Percentiles rank a stretch among this genome's conserved stretches.
phyloP scores from a whole-genome alignment of 2,113 vertebrate species.

The human (Homo sapiens) region DNA sequence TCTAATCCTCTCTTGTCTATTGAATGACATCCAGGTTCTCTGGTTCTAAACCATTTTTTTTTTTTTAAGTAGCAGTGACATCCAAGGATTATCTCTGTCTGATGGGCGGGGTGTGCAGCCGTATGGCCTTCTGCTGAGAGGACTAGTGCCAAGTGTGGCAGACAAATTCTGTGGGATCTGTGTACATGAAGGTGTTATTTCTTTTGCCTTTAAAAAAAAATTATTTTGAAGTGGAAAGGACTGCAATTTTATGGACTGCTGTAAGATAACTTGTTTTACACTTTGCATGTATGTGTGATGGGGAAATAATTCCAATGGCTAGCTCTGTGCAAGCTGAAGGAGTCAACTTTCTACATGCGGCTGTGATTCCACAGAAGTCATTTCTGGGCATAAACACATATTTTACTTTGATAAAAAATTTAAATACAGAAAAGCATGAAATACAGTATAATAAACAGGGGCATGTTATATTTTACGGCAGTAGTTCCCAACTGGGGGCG shows the following conservation, averaged over 20 bases:
- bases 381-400: neutral
- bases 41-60: slow-evolving; percentile 28
- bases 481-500: neutral
- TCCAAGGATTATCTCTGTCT: slow-evolving; percentile 50
- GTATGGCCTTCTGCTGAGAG: neutral
- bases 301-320: neutral
- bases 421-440: neutral
- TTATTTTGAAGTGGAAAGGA: neutral
- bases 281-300: neutral
- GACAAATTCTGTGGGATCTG: neutral
- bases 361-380: neutral
- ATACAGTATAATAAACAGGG: neutral
- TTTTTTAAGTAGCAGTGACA: slow-evolving; percentile 39
- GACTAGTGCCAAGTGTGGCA: neutral
- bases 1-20: slow-evolving; percentile 64
- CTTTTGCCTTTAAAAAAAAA: neutral
- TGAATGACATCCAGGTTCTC: slow-evolving; percentile 60
- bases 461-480: neutral
- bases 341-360: neutral
- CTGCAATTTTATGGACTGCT: neutral
- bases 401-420: neutral
- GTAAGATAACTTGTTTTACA: neutral
- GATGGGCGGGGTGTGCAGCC: neutral
- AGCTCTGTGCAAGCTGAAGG: neutral
- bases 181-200: neutral